Base-by-base conservation (phyloP, 1,140 invertebrate genomes). In the Plectrocnemia conspersa region DNA sequence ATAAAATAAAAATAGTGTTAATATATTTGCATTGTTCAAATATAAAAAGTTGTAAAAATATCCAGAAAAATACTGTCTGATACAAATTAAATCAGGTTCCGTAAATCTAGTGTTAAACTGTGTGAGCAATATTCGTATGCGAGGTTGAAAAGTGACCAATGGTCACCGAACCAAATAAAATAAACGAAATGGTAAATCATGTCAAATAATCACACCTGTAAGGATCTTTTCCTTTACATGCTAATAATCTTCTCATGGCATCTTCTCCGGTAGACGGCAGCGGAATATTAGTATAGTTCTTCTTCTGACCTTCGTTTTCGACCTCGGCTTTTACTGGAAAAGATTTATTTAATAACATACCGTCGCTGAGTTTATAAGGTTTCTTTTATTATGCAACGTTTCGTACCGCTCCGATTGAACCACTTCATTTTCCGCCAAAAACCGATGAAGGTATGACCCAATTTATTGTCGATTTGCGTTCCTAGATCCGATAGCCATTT, bases 151-250 rank as follows among this genome's bases (percentile, higher is more conserved):
- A n/a, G n/a, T n/a, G n/a, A n/a, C n/a, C n/a, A n/a, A n/a, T n/a
- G n/a, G n/a, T n/a, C n/a, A n/a, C n/a, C n/a, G n/a, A n/a, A n/a
- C n/a, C n/a, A n/a, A n/a, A n/a, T n/a, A n/a, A n/a, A n/a, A n/a
- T n/a, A n/a, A n/a, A n/a, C n/a, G n/a, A n/a, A n/a, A n/a, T n/a
- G n/a, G n/a, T n/a, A n/a, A n/a, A n/a, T n/a, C n/a, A n/a, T n/a
- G n/a, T n/a, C n/a, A n/a, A n/a, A n/a, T n/a, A n/a, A n/a, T n/a
- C 48, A 25, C 27, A 87, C 85, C 85, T 89, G 68, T 96, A 96
- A 13, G 92, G 91, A 77, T 96, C 92, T 76, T 95, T 93, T 63
- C 91, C 93, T 79, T 93, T 93, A 68, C 91, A 93, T 40, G 91
- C 88, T 3, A 95, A 72, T 52, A 96, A 77, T 66, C 91, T 78